Evolutionary conservation across 2,888 invertebrate genomes (phyloP), one percentile per base, ranked within the genome.

Genomic region (Allygus modestus): DNA sequence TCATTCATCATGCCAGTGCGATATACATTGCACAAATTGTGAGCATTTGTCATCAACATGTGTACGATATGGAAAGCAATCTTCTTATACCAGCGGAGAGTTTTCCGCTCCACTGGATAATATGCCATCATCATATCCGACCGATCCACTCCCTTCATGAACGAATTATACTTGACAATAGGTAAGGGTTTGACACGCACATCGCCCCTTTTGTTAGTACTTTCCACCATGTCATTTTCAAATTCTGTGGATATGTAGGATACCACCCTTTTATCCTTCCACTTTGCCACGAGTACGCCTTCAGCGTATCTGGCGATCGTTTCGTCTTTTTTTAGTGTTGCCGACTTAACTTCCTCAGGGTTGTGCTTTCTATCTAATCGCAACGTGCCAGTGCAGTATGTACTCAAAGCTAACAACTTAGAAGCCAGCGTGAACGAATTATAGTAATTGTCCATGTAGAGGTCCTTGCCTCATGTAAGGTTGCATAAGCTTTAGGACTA

Each of bases 391-490:
- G n/a, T n/a, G n/a, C n/a, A n/a, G n/a, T n/a, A n/a, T n/a, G n/a
- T n/a, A 11, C 33, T 20, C 9, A 31, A 58, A n/a, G 5, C 2
- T 0, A 81, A 58, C 12, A 81, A 37, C 31, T 81, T n/a, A 20
- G 46, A n/a, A 12, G 77, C 81, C 31, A 71, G 33, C 0, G 61
- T 31, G n/a, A 81, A n/a, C 1, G 17, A n/a, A 23, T 79, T 79
- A 17, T 81, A 81, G 17, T 31, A 81, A 20, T 61, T 81, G 20
- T 81, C 61, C 81, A 81, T 81, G n/a, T 81, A 81, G 7, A 81
- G 61, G 9, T 1, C 81, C 81, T 2, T 11, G 0, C 17, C 58
- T 31, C 17, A 61, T 33, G 28, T 81, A 58, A 15, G n/a, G n/a
- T 26, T n/a, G n/a, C n/a, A n/a, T n/a, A n/a, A n/a, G n/a, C n/a